Percentiles rank a stretch among this genome's conserved stretches.
These are phyloP conservation scores for Nezara viridula DNA, from an alignment of 2,888 invertebrate species.

Conservation along the genomic window DNA sequence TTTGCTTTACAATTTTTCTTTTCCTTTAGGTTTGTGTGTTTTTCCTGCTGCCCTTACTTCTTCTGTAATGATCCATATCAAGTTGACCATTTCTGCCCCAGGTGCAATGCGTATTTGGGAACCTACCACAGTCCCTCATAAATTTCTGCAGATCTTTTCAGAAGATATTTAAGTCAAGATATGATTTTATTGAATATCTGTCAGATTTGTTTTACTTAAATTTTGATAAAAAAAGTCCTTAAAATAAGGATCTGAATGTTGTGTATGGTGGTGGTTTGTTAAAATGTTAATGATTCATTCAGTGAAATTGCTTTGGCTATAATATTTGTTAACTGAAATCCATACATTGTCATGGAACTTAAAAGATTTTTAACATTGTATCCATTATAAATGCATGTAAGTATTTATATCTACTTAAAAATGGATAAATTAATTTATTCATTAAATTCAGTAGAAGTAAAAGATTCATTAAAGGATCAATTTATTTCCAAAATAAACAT, in stretches of 20 bases:
- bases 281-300: too few relatives aligned
- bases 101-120: slow-evolving; percentile 71
- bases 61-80: slow-evolving; percentile 71
- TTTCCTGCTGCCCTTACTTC: slow-evolving; percentile 70
- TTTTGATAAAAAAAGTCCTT: background rate
- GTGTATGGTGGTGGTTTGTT: background rate
- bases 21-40: slow-evolving; percentile 27
- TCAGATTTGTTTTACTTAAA: background rate
- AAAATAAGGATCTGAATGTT: background rate
- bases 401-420: too few relatives aligned
- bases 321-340: background rate
- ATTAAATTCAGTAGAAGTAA: too few relatives aligned
- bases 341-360: background rate
- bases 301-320: background rate
- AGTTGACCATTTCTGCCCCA: slow-evolving; percentile 71
- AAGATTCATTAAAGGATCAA: too few relatives aligned
- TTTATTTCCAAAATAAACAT: too few relatives aligned
- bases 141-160: background rate
- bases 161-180: background rate
- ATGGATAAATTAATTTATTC: too few relatives aligned
- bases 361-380: background rate
- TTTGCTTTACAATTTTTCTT: slow-evolving; percentile 10
- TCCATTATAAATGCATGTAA: background rate
- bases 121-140: slow-evolving; percentile 66
- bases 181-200: background rate